phyloP scores from a whole-genome alignment of 2,797 vertebrate species.

The Martes flavigula region DNA sequence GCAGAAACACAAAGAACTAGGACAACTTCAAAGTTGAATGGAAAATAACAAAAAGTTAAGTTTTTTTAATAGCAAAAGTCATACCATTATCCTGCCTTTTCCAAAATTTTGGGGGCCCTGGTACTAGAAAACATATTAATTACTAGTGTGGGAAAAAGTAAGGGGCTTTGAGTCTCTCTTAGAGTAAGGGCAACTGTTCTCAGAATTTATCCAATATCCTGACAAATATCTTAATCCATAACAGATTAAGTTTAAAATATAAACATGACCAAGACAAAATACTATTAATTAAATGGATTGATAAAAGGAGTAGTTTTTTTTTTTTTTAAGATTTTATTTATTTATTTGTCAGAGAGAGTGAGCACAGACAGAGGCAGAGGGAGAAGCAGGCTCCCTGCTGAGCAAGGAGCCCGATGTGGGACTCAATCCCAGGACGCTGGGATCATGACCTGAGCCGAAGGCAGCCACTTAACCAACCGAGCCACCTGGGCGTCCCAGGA shows the following conservation, averaged over 20 bases:
- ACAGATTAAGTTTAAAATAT: conserved; percentile 21
- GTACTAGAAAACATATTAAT: conserved; percentile 52
- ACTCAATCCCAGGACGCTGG: too few species aligned
- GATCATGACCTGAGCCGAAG: too few species aligned
- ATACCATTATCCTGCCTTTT: neutral
- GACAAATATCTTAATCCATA: neutral
- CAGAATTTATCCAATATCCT: conserved; percentile 5
- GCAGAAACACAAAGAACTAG: conserved; percentile 8
- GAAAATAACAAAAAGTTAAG: neutral
- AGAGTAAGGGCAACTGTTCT: neutral
- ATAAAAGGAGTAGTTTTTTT: neutral
- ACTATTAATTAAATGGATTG: conserved; percentile 17
- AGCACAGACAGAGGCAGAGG: too few species aligned
- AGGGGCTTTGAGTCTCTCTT: neutral
- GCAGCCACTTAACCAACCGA: too few species aligned
- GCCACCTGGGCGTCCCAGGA: neutral
- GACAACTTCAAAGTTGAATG: neutral
- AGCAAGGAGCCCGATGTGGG: too few species aligned
- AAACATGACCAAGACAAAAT: conserved; percentile 7
- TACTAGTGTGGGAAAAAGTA: neutral
- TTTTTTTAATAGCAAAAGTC: conserved; percentile 15
- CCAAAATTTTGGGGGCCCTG: neutral
- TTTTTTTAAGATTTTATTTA: too few species aligned
- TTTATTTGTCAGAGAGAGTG: too few species aligned
- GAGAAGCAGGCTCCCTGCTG: too few species aligned